A percentile compares a stretch with the other conserved stretches of the same genome.
Evolutionary conservation across 2,797 vertebrate genomes (phyloP).

Genomic region (Choloepus didactylus): DNA sequence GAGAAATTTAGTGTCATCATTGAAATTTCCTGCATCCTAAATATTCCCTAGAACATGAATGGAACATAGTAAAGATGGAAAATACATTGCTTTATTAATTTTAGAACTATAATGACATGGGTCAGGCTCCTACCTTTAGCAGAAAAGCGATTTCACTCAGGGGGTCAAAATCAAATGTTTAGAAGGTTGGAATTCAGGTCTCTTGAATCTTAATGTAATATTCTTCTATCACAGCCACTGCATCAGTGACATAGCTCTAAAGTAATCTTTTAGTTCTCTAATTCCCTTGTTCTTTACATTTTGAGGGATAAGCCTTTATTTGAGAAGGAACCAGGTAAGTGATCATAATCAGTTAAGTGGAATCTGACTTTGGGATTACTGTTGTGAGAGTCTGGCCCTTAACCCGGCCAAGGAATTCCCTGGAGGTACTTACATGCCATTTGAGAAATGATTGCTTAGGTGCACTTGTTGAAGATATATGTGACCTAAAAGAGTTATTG

Average conservation of each 20-base stretch:
- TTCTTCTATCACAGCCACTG: neutral
- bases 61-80: neutral
- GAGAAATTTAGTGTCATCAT: neutral
- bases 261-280: conserved; percentile 28
- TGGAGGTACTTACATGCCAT: neutral
- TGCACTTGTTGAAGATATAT: neutral
- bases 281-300: conserved; percentile 30
- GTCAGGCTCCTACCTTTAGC: neutral
- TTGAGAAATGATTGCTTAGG: neutral
- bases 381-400: neutral
- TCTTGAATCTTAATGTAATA: neutral
- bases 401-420: neutral
- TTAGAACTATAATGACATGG: neutral
- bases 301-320: neutral
- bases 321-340: conserved; percentile 32
- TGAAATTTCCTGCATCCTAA: neutral
- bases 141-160: neutral
- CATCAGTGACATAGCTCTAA: neutral
- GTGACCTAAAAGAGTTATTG: neutral
- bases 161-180: neutral
- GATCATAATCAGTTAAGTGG: conserved; percentile 29
- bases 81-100: neutral
- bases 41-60: neutral
- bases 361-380: neutral
- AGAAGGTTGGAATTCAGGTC: neutral